Conservation (phyloP, 2,797 vertebrate genomes). For the Pseudocheirus occidentalis region DNA sequence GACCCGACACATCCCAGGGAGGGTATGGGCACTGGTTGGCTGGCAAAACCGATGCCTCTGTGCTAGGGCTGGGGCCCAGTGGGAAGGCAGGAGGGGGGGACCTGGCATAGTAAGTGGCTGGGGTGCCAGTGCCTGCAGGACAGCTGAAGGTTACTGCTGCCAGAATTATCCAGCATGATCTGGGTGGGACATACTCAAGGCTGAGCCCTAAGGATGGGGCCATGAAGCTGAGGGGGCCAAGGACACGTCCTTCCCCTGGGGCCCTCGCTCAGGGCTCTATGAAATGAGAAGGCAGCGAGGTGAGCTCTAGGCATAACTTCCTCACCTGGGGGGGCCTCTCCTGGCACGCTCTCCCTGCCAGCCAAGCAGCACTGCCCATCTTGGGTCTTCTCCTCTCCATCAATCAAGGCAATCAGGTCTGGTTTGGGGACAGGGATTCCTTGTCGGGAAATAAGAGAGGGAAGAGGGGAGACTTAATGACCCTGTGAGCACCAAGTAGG, state of each 20-base stretch:
- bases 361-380: too few relatives aligned
- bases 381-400: not conserved
- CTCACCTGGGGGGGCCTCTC: not conserved
- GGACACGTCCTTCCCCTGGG: not conserved
- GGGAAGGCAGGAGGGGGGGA: not conserved
- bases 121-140: not conserved
- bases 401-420: conserved; percentile 18
- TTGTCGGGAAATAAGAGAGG: not conserved
- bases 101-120: not conserved
- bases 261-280: too few relatives aligned
- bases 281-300: not conserved
- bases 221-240: too few relatives aligned
- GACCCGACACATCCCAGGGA: not conserved
- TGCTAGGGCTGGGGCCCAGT: too few relatives aligned
- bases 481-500: not conserved
- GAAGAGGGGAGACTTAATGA: not conserved
- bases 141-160: too few relatives aligned
- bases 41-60: not conserved
- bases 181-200: too few relatives aligned
- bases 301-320: not conserved
- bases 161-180: too few relatives aligned
- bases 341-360: not conserved
- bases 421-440: conserved; percentile 4
- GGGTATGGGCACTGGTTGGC: not conserved
- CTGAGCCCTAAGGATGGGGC: too few relatives aligned